Percentiles rank a stretch among this genome's conserved stretches.
Conservation (phyloP, 2,888 invertebrate species). For the Halictus quadricinctus region DNA sequence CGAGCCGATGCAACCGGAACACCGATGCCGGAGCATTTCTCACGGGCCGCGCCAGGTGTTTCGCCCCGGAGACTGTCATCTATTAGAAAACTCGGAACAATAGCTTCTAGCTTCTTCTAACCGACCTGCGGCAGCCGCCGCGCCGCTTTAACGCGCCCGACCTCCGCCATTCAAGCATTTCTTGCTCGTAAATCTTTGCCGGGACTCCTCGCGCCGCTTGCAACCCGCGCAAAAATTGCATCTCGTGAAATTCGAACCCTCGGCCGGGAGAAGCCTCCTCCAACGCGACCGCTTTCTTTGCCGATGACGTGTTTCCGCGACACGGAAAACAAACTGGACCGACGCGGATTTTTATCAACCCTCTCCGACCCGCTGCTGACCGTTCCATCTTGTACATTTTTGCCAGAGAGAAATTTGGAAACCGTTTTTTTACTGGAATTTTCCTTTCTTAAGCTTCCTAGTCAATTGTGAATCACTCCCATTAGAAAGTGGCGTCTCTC, state of each 20-base stretch:
- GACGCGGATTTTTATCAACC: neutral
- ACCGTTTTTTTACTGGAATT: too few relatives aligned
- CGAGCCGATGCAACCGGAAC: neutral
- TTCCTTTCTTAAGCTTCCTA: too few relatives aligned
- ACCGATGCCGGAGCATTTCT: neutral
- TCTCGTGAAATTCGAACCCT: neutral
- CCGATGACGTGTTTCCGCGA: neutral
- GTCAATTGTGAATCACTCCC: too few relatives aligned
- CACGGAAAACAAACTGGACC: neutral
- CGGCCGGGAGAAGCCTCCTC: neutral
- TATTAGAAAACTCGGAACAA: constrained; percentile 3
- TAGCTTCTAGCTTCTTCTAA: constrained; percentile 1
- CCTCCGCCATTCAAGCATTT: neutral
- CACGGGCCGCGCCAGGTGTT: neutral
- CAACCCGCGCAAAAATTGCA: constrained; percentile 4
- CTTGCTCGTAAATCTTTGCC: constrained; percentile 13
- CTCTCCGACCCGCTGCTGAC: neutral
- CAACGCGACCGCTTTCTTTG: neutral
- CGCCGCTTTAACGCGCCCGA: neutral
- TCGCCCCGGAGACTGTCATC: neutral
- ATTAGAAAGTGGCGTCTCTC: too few relatives aligned
- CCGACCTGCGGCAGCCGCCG: neutral
- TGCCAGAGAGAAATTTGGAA: too few relatives aligned
- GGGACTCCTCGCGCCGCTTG: neutral
- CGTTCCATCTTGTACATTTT: neutral